Conservation (phyloP, 2,888 invertebrate genomes). For the Drosophila phalerata region DNA sequence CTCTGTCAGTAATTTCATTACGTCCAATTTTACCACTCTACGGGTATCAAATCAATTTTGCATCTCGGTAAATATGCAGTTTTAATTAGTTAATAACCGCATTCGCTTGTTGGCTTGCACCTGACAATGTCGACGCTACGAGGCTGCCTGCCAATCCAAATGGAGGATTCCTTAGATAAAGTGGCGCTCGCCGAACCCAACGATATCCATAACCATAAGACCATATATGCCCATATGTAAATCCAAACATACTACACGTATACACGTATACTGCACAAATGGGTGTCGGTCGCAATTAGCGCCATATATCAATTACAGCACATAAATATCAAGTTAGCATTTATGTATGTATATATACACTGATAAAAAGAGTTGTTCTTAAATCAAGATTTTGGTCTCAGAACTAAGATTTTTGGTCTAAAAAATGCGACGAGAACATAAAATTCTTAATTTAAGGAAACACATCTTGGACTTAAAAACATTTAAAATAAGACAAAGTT, state of each 20-base stretch:
- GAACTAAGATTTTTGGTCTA: too few relatives aligned
- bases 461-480: too few relatives aligned
- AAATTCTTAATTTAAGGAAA: too few relatives aligned
- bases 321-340: slow-evolving; percentile 47
- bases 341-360: slow-evolving; percentile 19
- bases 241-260: too few relatives aligned
- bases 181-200: slow-evolving; percentile 29
- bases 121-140: slow-evolving; percentile 58
- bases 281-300: slow-evolving; percentile 77
- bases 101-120: slow-evolving; percentile 56
- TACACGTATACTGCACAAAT: slow-evolving; percentile 48
- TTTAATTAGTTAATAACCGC: slow-evolving; percentile 79
- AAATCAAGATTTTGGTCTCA: too few relatives aligned
- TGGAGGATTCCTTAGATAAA: slow-evolving; percentile 74
- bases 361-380: neutral
- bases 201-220: slow-evolving; percentile 24
- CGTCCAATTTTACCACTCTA: slow-evolving; percentile 48
- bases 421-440: too few relatives aligned
- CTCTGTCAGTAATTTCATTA: slow-evolving; percentile 15
- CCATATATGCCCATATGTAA: neutral
- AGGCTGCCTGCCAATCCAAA: slow-evolving; percentile 22
- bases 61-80: slow-evolving; percentile 76
- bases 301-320: slow-evolving; percentile 79
- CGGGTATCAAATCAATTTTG: slow-evolving; percentile 54
- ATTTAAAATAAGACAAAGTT: too few relatives aligned